Base-by-base conservation (phyloP, 2,797 vertebrate genomes). In the Siniperca undulata region DNA sequence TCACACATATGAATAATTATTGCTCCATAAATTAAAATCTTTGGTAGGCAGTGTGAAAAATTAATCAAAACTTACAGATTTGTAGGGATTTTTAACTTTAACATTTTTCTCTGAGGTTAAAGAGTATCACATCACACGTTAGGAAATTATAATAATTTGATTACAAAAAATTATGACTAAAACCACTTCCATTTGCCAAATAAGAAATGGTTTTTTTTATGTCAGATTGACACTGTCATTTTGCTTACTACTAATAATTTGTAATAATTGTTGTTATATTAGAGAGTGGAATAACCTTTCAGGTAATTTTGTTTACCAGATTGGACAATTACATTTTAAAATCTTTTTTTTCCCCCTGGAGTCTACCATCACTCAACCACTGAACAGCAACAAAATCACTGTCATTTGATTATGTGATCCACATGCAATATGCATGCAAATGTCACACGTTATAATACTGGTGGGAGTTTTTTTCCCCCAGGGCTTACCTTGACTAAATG, bases 401-500 rank as follows among this genome's bases (percentile, higher is more conserved):
- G 44, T 40, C 13, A 64, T 58, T 62, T 74, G 17, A 66, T 76
- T 53, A 40, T 27, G 24, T 2, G 16, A 34, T 60, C 6, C 40
- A 75, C 44, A 64, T 80, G 42, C 11, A 81, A 71, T 62, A 74
- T 66, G 78, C 30, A 66, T 58, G 62, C 22, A 77, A 60, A 74
- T 20, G 22, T 38, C 6, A 64, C 20, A 20, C 14, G 24, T 53
- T 60, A 53, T 4, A 42, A 56, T 55, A 24, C 5, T 11, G 24
- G 2, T 64, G 34, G 24, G 53, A 14, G 56, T 36, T 78, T 83
- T 69, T 62, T 44, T 58, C 74, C 38, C 30, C 30, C 9, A 66
- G 17, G 30, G 46, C 87, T 95, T 97, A 99, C 98, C 98, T 98
- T 99, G 98, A 48, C 96, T 97, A 73, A 99, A 99, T 16, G 96